Percentiles rank a stretch among this genome's conserved stretches.
Conservation (phyloP, 1,140 invertebrate species). For the Orchesella cincta region DNA sequence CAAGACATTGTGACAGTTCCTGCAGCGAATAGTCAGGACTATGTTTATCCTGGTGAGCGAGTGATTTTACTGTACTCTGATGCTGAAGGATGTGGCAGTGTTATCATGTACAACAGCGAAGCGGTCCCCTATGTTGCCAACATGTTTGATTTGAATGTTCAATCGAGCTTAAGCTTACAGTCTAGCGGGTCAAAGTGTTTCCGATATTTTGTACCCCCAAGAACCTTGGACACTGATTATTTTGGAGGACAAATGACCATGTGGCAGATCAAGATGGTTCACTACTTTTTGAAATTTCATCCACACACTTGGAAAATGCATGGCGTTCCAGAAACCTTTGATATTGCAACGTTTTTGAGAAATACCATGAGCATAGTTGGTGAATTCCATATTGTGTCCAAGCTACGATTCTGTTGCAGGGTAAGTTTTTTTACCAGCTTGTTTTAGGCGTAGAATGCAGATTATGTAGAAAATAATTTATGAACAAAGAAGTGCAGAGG, state of each 20-base stretch:
- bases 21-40: no score
- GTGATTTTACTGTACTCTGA: background rate
- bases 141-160: background rate
- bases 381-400: slow-evolving; percentile 9
- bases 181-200: background rate
- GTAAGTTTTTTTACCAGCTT: background rate
- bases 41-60: background rate
- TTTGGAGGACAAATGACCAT: background rate
- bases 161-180: background rate
- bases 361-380: background rate
- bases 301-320: slow-evolving; percentile 7
- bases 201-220: background rate
- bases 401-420: background rate
- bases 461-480: background rate
- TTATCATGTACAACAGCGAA: background rate
- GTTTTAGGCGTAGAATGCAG: background rate
- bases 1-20: no score
- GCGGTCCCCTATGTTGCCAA: background rate
- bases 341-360: background rate
- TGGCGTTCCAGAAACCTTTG: background rate
- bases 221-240: background rate
- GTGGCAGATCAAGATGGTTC: background rate
- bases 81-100: background rate
- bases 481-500: background rate
- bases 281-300: background rate